Conservation (phyloP, 2,888 invertebrate species). For the Polyommatus icarus region DNA sequence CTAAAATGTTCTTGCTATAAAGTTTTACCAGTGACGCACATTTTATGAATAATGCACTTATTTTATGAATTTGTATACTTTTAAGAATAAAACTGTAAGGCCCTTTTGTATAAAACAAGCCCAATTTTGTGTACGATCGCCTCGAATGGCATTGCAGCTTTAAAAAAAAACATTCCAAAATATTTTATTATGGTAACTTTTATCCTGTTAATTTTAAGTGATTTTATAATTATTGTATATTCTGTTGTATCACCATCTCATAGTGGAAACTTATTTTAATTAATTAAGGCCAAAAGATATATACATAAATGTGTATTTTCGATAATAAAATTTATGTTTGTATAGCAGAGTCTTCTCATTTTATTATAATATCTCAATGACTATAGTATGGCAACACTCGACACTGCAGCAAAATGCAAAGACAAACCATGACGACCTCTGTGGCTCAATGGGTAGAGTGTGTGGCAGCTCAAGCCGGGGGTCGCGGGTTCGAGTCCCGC, state of each 20-base stretch:
- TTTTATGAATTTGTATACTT: neutral
- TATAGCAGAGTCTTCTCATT: slow-evolving; percentile 46
- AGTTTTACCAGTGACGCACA: slow-evolving; percentile 23
- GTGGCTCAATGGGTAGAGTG: too few relatives aligned
- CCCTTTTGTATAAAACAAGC: slow-evolving; percentile 3
- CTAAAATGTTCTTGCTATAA: neutral
- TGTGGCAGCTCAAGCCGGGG: too few relatives aligned
- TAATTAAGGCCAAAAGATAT: slow-evolving; percentile 72
- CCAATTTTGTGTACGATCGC: slow-evolving; percentile 38
- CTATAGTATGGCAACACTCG: neutral
- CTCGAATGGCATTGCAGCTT: slow-evolving; percentile 69
- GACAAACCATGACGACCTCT: too few relatives aligned
- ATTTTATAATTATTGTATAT: slow-evolving; percentile 46
- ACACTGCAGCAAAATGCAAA: too few relatives aligned
- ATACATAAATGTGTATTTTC: slow-evolving; percentile 78
- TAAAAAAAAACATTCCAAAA: slow-evolving; percentile 65
- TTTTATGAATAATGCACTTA: slow-evolving; percentile 7
- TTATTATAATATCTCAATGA: neutral
- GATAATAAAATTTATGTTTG: slow-evolving; percentile 75
- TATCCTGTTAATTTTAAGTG: slow-evolving; percentile 50
- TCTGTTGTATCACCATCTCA: slow-evolving; percentile 74
- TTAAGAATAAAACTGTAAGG: neutral
- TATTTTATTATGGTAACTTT: slow-evolving; percentile 56
- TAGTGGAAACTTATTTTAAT: slow-evolving; percentile 74
- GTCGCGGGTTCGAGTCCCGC: too few relatives aligned